These are phyloP conservation scores for Drusus annulatus DNA, from an alignment of 1,140 invertebrate species.

Conservation along the genomic window DNA sequence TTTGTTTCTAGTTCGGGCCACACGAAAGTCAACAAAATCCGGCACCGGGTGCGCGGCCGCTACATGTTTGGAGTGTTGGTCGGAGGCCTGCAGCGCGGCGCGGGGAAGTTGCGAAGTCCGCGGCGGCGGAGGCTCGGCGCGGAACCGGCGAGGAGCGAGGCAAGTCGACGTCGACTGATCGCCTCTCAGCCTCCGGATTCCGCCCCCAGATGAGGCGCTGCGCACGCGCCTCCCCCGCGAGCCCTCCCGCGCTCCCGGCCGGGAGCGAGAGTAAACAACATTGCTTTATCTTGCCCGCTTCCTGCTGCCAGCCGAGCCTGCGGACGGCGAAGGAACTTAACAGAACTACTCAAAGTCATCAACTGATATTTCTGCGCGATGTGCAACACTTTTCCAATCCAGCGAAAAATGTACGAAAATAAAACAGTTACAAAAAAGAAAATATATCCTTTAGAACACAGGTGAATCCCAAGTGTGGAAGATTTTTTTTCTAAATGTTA, in stretches of 20 bases:
- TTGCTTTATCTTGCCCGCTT: slow-evolving; percentile 7
- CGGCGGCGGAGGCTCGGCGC: neutral
- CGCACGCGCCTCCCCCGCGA: neutral
- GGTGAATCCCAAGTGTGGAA: too few relatives aligned
- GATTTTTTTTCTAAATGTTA: too few relatives aligned
- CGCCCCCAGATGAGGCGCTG: neutral
- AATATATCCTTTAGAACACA: too few relatives aligned
- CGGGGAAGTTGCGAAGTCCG: neutral
- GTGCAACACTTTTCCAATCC: too few relatives aligned
- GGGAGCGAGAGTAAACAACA: neutral
- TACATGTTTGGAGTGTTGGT: too few relatives aligned
- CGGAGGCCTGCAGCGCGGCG: too few relatives aligned
- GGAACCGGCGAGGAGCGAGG: neutral
- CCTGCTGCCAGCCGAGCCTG: slow-evolving; percentile 1
- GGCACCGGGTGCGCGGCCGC: neutral
- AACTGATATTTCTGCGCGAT: neutral
- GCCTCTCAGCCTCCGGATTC: too few relatives aligned
- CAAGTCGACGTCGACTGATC: slow-evolving; percentile 7
- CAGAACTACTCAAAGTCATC: slow-evolving; percentile 5
- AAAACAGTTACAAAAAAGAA: too few relatives aligned
- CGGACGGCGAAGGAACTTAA: neutral
- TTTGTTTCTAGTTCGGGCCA: neutral
- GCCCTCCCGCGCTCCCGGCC: neutral
- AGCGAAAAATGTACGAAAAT: too few relatives aligned
- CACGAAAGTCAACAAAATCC: neutral